Evolutionary conservation across 1,140 invertebrate genomes (phyloP).

Genomic region (Chionoecetes opilio): DNA sequence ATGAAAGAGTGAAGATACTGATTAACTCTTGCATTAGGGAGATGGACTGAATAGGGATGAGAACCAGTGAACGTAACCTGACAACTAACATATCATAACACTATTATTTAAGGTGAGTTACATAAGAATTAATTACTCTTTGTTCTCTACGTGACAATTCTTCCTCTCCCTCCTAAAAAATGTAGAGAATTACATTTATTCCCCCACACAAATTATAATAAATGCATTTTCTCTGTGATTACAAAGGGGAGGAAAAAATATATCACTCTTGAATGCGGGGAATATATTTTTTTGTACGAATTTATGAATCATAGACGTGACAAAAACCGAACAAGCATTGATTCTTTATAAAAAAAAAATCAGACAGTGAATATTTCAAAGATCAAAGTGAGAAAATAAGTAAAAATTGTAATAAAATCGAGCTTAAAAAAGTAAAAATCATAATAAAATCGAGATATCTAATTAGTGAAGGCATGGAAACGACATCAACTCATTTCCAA

Average conservation of each 20-base stretch:
- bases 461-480: background rate
- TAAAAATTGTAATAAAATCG: background rate
- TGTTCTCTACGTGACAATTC: background rate
- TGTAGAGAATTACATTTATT: background rate
- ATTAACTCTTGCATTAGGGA: too few relatives aligned
- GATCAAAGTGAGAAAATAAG: background rate
- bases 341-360: background rate
- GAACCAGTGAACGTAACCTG: too few relatives aligned
- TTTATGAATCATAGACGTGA: background rate
- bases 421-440: background rate
- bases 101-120: slow-evolving; percentile 21
- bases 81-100: background rate
- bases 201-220: background rate
- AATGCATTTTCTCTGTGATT: background rate
- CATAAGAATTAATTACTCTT: background rate
- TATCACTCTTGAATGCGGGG: background rate
- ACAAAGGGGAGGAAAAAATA: background rate
- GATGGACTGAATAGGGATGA: too few relatives aligned
- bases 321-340: background rate
- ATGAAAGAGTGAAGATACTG: too few relatives aligned
- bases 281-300: background rate
- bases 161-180: background rate
- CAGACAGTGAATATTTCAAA: background rate
- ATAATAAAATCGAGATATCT: background rate
- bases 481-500: background rate